Percentiles rank a stretch among this genome's conserved stretches.
Evolutionary conservation across 2,797 vertebrate species (phyloP).

Genomic region (Cynopterus sphinx): DNA sequence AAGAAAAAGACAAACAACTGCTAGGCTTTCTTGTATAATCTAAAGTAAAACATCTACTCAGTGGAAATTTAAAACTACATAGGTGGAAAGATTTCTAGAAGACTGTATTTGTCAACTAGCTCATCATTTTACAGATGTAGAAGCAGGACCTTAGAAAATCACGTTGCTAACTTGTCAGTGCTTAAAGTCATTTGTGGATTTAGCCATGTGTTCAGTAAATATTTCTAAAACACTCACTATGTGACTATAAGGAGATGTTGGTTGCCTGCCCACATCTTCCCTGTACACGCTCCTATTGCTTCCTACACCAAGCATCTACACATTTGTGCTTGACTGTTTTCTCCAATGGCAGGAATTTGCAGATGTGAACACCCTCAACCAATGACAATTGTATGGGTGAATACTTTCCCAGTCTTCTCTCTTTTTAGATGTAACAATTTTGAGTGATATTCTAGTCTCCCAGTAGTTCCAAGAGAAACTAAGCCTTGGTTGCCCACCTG

Average conservation of each 20-base stretch:
- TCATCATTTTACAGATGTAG: background rate
- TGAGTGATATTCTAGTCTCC: background rate
- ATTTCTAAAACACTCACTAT: background rate
- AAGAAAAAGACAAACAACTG: background rate
- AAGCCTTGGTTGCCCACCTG: background rate
- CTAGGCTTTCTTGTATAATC: background rate
- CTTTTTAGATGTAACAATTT: background rate
- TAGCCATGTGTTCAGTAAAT: background rate
- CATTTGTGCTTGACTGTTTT: background rate
- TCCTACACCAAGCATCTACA: background rate
- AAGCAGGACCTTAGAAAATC: background rate
- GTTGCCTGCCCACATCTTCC: background rate
- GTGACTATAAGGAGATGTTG: background rate
- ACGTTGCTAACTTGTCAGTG: background rate
- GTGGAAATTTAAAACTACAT: background rate
- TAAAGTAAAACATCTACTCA: background rate
- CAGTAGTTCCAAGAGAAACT: background rate
- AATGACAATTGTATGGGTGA: background rate
- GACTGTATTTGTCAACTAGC: background rate
- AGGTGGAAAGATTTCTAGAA: background rate
- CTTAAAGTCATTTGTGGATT: background rate
- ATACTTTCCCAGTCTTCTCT: background rate
- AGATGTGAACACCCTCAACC: background rate
- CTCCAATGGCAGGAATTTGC: background rate
- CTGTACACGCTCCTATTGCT: background rate